A percentile compares a stretch with the other conserved stretches of the same genome.
phyloP scores from a whole-genome alignment of 2,113 vertebrate species.

The Chaetorhynchus papuensis region DNA sequence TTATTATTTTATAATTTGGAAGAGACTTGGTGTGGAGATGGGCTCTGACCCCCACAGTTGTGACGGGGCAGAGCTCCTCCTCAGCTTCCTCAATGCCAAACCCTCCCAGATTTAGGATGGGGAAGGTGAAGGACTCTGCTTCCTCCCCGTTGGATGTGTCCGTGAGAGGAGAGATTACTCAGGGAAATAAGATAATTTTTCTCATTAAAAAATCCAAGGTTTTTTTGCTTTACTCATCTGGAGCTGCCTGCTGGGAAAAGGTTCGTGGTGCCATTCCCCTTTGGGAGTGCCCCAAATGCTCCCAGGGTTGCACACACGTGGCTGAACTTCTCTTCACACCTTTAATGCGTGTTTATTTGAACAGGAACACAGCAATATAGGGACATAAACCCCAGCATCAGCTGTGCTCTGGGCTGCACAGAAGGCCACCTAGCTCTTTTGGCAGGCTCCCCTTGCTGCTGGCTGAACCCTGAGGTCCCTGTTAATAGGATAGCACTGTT shows the following conservation, averaged over 20 bases:
- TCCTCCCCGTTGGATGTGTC: fast-evolving
- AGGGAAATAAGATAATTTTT: neutral
- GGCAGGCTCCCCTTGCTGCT: slow-evolving; percentile 37
- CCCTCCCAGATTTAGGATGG: neutral
- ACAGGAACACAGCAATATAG: neutral
- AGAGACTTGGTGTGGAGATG: neutral
- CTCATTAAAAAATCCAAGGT: neutral
- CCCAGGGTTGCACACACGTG: neutral
- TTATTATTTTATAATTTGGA: neutral
- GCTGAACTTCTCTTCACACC: slow-evolving; percentile 21
- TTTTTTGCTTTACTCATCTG: neutral
- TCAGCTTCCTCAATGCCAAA: neutral
- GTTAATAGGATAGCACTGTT: slow-evolving; percentile 48
- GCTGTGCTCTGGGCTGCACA: neutral
- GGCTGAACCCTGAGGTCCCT: slow-evolving; percentile 43
- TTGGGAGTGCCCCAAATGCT: neutral
- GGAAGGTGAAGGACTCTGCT: neutral
- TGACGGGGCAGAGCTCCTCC: neutral
- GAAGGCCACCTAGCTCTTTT: slow-evolving; percentile 57
- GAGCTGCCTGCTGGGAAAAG: neutral
- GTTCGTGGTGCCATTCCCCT: fast-evolving
- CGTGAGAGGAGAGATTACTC: neutral
- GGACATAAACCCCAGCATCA: neutral
- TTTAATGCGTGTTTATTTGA: neutral
- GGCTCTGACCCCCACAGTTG: fast-evolving